Evolutionary conservation across 2,113 vertebrate species (phyloP), one percentile per base, ranked within the genome.

Genomic region (Heliornis fulica): DNA sequence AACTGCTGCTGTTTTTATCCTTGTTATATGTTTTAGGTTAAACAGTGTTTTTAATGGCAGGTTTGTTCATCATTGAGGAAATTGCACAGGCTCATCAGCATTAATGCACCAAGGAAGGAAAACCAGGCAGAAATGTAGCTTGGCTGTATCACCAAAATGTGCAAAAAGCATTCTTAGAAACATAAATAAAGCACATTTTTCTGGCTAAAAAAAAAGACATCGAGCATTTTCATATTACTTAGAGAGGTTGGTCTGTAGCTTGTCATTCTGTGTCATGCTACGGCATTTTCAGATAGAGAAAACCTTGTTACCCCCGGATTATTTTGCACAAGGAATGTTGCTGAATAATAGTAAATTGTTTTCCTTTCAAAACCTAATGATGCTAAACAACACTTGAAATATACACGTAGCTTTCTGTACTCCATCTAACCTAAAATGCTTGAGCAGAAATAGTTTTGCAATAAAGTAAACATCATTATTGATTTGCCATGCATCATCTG

Each of bases 41-140:
- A 96, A 95, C 90, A 95, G 85, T 89, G 60, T 71, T 95, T 96
- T 96, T 95, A 96, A 96, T 93, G 85, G 88, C 93, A 97, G 92
- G 80, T 95, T 96, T 94, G 79, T 86, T 97, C 92, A 95, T 93
- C 85, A 77, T n/a, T 29, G 80, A 88, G 90, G 80, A 96, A 96
- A 88, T 75, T 93, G 79, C 92, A 94, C 71, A 93, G 79, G 21
- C 71, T 96, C 92, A 94, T 90, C 94, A 96, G 11, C 82, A 70
- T 83, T 93, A 96, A 90, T 2, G 14, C 82, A 94, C 32, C 38
- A 90, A 93, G 45, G 71, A 85, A 87, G 50, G 82, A 93, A 93
- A 84, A 53, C 63, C 22, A 66, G 60, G 43, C 34, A 94, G 75
- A 90, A 92, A 78, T 11, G 36, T 36, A 63, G 17, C 11, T 46